Evolutionary conservation across 2,888 invertebrate species (phyloP).

Genomic region (Silvanus unidentatus): DNA sequence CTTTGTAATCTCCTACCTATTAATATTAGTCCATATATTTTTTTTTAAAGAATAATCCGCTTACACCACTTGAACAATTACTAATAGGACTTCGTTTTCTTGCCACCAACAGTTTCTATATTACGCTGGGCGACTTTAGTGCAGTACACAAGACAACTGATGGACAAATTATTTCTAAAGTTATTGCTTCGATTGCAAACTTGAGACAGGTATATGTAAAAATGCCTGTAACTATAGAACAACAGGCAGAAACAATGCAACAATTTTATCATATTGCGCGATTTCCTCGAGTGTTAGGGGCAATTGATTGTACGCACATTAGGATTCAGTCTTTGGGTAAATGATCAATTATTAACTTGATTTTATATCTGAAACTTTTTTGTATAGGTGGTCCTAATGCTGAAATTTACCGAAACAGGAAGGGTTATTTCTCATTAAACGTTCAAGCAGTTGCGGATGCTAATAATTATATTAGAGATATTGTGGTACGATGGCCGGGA

Average conservation of each 20-base stretch:
- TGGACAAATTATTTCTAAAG: constrained; percentile 11
- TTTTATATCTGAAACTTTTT: neutral
- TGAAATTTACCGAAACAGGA: constrained; percentile 7
- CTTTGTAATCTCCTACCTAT: too few relatives aligned
- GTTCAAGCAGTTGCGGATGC: constrained; percentile 7
- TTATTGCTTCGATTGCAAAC: constrained; percentile 3
- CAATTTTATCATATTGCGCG: constrained; percentile 7
- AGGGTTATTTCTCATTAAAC: constrained; percentile 7
- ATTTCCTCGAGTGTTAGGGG: constrained; percentile 10
- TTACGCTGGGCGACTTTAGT: constrained; percentile 14
- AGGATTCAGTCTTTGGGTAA: constrained; percentile 8
- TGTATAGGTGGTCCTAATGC: constrained; percentile 8
- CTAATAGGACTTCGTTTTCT: constrained; percentile 14
- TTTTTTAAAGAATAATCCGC: constrained; percentile 3
- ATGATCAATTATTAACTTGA: neutral
- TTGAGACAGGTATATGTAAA: neutral
- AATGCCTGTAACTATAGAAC: neutral
- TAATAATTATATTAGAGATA: constrained; percentile 3
- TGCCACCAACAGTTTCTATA: constrained; percentile 13
- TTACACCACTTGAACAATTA: constrained; percentile 10
- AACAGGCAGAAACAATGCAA: neutral
- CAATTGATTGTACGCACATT: constrained; percentile 10
- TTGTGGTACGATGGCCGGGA: constrained; percentile 10
- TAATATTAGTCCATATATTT: too few relatives aligned
- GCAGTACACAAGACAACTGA: constrained; percentile 15